Evolutionary conservation across 2,888 invertebrate genomes (phyloP).

Genomic region (Trilocha varians): DNA sequence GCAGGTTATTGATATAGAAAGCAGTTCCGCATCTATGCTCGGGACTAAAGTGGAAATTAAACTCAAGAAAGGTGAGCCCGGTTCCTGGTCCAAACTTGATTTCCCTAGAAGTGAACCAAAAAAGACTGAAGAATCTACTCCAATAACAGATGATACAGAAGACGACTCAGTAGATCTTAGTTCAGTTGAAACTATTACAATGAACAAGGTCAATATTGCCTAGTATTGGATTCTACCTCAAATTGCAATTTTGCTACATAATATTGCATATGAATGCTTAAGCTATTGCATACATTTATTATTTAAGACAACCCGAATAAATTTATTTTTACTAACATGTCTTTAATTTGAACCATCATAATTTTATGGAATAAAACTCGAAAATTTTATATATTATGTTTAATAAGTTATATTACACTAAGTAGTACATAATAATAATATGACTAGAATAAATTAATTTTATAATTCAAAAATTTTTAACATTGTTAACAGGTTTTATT

Average conservation of each 20-base stretch:
- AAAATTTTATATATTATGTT: too few species aligned
- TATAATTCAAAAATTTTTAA: too few species aligned
- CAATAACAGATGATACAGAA: constrained; percentile 28
- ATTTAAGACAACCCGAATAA: neutral
- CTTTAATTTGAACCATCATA: neutral
- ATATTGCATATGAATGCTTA: neutral
- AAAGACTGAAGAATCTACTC: constrained; percentile 19
- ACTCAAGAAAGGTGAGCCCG: constrained; percentile 88
- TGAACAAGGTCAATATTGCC: constrained; percentile 51
- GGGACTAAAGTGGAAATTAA: constrained; percentile 95
- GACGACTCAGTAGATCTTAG: constrained; percentile 83
- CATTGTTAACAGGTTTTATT: too few species aligned
- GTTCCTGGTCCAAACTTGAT: constrained; percentile 86
- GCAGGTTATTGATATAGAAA: constrained; percentile 83
- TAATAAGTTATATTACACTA: too few species aligned
- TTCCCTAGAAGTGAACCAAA: constrained; percentile 62
- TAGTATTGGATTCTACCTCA: constrained; percentile 18
- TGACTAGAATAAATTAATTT: too few species aligned
- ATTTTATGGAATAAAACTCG: too few species aligned
- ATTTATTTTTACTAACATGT: neutral
- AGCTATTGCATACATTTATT: neutral
- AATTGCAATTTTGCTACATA: neutral
- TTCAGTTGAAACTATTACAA: constrained; percentile 72
- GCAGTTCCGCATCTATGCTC: constrained; percentile 83
- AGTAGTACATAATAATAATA: too few species aligned